Percentiles rank a stretch among this genome's conserved stretches.
phyloP scores from a whole-genome alignment of 1,140 invertebrate genomes.

The Zaprionus africanus region DNA sequence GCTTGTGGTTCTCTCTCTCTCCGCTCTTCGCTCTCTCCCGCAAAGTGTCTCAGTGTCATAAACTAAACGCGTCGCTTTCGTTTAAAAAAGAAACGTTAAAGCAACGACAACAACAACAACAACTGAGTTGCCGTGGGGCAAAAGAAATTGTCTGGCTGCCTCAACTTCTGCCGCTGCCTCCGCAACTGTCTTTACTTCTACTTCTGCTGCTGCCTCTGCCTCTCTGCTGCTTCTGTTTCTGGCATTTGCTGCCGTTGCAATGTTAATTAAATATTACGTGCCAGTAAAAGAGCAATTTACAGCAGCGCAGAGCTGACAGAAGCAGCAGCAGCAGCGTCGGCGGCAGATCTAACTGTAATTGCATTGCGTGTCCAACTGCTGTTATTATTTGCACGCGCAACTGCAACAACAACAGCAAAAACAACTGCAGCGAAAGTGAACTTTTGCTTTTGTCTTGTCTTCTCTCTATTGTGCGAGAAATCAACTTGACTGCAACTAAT shows the following conservation, averaged over 20 bases:
- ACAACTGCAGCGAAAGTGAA: slow-evolving; percentile 73
- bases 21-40: slow-evolving; percentile 40
- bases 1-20: slow-evolving; percentile 16
- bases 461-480: slow-evolving; percentile 34
- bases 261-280: slow-evolving; percentile 77
- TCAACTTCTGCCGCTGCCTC: neutral
- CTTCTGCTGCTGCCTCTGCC: neutral
- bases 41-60: slow-evolving; percentile 63
- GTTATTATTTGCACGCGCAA: slow-evolving; percentile 62
- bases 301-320: slow-evolving; percentile 29
- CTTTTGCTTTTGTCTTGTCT: slow-evolving; percentile 68
- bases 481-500: slow-evolving; percentile 60
- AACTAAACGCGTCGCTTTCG: slow-evolving; percentile 78
- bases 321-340: slow-evolving; percentile 22
- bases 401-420: slow-evolving; percentile 29
- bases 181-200: neutral
- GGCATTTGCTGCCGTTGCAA: slow-evolving; percentile 52
- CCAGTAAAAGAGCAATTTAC: slow-evolving; percentile 73
- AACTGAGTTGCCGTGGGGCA: slow-evolving; percentile 40
- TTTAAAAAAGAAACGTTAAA: slow-evolving; percentile 64
- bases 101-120: slow-evolving; percentile 29
- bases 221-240: slow-evolving; percentile 21
- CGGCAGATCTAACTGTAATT: slow-evolving; percentile 71
- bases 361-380: slow-evolving; percentile 71
- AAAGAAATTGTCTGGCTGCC: slow-evolving; percentile 58